Base-by-base conservation (phyloP, 2,113 vertebrate species). In the Lichenostomus cassidix region DNA sequence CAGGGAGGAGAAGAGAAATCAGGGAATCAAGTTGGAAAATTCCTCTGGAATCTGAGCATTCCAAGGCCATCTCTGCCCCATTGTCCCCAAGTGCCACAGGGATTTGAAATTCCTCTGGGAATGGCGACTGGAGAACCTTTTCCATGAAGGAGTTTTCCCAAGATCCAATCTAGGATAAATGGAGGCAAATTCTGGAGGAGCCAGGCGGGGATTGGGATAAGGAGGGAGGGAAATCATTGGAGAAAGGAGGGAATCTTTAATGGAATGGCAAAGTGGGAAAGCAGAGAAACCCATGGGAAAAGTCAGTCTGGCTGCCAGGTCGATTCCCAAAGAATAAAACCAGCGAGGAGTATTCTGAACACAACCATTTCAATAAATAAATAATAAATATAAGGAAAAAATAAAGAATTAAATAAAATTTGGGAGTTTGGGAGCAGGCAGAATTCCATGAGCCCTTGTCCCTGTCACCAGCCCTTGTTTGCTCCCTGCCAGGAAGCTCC, bases 151-250 rank as follows among this genome's bases (percentile, higher is more conserved):
- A 67, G 11, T n/a, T 46, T 6, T 22, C 42, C 42, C 31, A 9
- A 46, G 46, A n/a, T n/a, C 64, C 64, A 42, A 15, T 42, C 42
- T 16, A 46, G 31, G 29, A 17, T 23, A 33, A 11, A 23, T 11
- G 41, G 0, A 0, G 55, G 41, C 4, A 13, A 13, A 2, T 60
- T 74, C 4, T 8, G 15, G 42, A 50, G 31, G 4, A 7, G 9
- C 21, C 33, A 1, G 9, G 9, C 42, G 44, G 14, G 60, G 39
- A 62, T 7, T 7, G 1, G 25, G 16, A 37, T 9, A 13, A 35
- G 3, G 0, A 4, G 14, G 27, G 20, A 76, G 74, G 14, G 24
- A 52, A 42, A 22, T 15, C 42, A 16, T 16, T 56, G 64, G 11
- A 52, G 39, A 3, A 28, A 52, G 4, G 25, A 53, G 17, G 15